A percentile compares a stretch with the other conserved stretches of the same genome.
These are phyloP conservation scores for Hyperoplus immaculatus DNA, from an alignment of 2,797 vertebrate species.

Conservation along the genomic window DNA sequence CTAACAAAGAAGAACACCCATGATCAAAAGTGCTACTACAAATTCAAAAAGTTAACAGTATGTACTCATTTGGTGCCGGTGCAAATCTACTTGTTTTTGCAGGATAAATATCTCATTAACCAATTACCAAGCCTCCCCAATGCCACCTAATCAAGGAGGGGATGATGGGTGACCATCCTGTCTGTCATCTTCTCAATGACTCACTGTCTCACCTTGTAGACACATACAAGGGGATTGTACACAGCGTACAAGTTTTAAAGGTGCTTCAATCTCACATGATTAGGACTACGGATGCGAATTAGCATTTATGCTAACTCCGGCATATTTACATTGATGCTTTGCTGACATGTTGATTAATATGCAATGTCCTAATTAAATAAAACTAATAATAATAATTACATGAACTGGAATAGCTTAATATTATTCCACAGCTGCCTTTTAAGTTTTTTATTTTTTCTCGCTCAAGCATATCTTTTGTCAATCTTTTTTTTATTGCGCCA, in stretches of 20 bases:
- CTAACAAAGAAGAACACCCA: slow-evolving; percentile 13
- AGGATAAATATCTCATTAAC: slow-evolving; percentile 36
- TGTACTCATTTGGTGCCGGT: slow-evolving; percentile 20
- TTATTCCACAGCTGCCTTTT: not conserved
- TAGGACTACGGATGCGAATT: no score
- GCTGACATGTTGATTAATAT: no score
- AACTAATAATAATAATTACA: no score
- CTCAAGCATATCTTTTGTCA: slow-evolving; percentile 26
- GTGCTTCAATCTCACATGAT: no score
- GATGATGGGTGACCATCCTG: slow-evolving; percentile 33
- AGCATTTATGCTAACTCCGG: no score
- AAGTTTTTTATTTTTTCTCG: slow-evolving; percentile 6
- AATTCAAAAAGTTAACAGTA: not conserved
- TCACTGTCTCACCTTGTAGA: slow-evolving; percentile 36
- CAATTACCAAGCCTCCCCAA: slow-evolving; percentile 22
- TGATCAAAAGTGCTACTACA: slow-evolving; percentile 9
- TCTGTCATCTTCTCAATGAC: slow-evolving; percentile 35
- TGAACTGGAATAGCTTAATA: not conserved
- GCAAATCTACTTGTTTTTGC: slow-evolving; percentile 11
- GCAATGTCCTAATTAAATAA: no score
- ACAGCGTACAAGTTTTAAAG: slow-evolving; percentile 1
- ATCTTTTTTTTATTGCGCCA: slow-evolving; percentile 21
- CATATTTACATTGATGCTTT: no score
- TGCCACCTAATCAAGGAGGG: slow-evolving; percentile 29
- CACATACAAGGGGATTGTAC: slow-evolving; percentile 12